Base-by-base conservation (phyloP, 2,888 invertebrate genomes). In the Hemicrepidius hirtus region DNA sequence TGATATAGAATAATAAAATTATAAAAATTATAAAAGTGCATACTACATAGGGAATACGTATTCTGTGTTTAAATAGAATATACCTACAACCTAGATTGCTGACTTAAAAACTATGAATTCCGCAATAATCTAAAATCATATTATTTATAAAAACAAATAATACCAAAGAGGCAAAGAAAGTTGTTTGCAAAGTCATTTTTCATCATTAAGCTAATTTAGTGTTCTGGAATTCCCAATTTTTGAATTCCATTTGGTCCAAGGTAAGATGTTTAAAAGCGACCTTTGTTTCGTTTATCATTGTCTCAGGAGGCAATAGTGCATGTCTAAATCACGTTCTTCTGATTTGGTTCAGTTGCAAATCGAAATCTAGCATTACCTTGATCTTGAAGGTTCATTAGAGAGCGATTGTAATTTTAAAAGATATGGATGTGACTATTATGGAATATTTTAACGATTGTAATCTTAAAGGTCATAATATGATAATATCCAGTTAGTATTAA, bases 381-480 rank as follows among this genome's bases (percentile, higher is more conserved):
- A 20, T 9, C 16, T 46, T 46, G 46, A 46, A 46, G 46, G 46
- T 46, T 46, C 20, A 41, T 46, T 46, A 9, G 20, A 46, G 46
- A 46, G 7, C 46, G 13, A 18, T 20, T 46, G 20, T 5, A 46
- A 46, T 46, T 20, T 46, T 9, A n/a, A n/a, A n/a, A n/a, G n/a
- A n/a, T n/a, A n/a, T n/a, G 1, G n/a, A 16, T 20, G 46, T 3
- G 3, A 41, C 13, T 1, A 41, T 9, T 18, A 18, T 20, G 46
- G n/a, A 46, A 20, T 13, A 1, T n/a, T 13, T 40, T n/a, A n/a
- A 13, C 3, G 3, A 1, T 5, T 6, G 3, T 40, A 13, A 13
- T 6, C 13, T 40, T 40, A 40, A 40, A n/a, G 13, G n/a, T 32
- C 4, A 32, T 32, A n/a, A 32, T 9, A 5, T 32, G 9, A 24